These are phyloP conservation scores for Uropetala carovei DNA, from an alignment of 2,888 invertebrate genomes.

Conservation along the genomic window DNA sequence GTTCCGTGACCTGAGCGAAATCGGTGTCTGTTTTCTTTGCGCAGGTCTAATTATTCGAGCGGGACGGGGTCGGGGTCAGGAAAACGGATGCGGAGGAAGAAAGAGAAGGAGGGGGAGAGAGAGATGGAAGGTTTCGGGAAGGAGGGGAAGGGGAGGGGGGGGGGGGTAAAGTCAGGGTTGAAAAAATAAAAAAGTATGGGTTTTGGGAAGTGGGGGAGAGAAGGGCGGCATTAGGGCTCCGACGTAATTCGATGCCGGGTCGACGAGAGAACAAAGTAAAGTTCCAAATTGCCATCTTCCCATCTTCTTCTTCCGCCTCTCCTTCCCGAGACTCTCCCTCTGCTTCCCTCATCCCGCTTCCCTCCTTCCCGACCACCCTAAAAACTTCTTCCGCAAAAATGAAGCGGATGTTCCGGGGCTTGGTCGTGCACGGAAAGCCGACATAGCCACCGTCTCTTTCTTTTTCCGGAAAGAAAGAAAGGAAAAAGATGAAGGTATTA, in stretches of 20 bases:
- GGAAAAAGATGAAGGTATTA: background rate
- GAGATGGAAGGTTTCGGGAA: background rate
- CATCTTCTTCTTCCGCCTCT: too few relatives aligned
- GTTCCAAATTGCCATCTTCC: slow-evolving; percentile 42
- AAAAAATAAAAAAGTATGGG: background rate
- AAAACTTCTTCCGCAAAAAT: background rate
- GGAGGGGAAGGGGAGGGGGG: background rate
- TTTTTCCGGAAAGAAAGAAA: background rate
- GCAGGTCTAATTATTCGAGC: slow-evolving; percentile 46
- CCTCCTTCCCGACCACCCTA: background rate
- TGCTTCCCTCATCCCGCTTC: background rate
- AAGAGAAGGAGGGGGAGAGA: background rate
- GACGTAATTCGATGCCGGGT: slow-evolving; percentile 33
- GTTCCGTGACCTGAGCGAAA: slow-evolving; percentile 35
- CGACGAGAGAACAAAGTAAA: slow-evolving; percentile 36
- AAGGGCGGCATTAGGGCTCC: background rate
- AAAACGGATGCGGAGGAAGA: background rate
- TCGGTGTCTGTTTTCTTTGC: slow-evolving; percentile 41
- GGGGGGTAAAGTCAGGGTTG: background rate
- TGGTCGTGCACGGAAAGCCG: background rate
- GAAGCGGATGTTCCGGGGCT: background rate
- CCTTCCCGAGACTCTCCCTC: background rate
- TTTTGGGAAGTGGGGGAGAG: background rate
- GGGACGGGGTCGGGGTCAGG: background rate
- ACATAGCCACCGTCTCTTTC: background rate